Conservation (phyloP, 2,888 invertebrate genomes). For the Caenorhabditis zanzibari region DNA sequence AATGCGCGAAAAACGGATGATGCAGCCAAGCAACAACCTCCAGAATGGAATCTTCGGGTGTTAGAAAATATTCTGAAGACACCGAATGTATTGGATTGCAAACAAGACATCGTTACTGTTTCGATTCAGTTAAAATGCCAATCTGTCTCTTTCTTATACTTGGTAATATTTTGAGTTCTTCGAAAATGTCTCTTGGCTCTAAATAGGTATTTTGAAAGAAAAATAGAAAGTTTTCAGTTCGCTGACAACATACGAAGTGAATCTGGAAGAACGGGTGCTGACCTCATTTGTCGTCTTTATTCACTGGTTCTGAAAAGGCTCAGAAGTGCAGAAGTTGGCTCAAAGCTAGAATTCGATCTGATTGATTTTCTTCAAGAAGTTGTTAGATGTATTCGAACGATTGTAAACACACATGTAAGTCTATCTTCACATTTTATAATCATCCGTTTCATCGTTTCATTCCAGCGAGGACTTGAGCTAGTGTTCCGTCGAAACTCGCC, state of each 20-base stretch:
- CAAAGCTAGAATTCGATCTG: conserved; percentile 51
- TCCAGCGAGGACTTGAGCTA: conserved; percentile 66
- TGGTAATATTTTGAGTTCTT: conserved; percentile 25
- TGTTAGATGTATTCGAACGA: conserved; percentile 67
- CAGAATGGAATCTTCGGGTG: conserved; percentile 32
- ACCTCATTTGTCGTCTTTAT: conserved; percentile 55
- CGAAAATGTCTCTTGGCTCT: too few relatives aligned
- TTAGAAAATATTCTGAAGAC: conserved; percentile 44
- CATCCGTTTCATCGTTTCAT: background rate
- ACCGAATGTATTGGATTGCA: conserved; percentile 54
- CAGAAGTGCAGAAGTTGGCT: conserved; percentile 28
- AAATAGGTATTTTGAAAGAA: too few relatives aligned
- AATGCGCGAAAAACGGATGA: conserved; percentile 54
- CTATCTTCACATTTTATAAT: background rate
- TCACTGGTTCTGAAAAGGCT: conserved; percentile 33
- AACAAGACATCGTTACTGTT: conserved; percentile 55
- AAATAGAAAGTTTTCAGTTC: conserved; percentile 37
- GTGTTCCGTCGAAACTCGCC: conserved; percentile 60
- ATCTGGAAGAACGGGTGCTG: conserved; percentile 50
- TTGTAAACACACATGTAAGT: conserved; percentile 73
- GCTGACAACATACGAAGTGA: conserved; percentile 42
- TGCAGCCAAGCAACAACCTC: conserved; percentile 47
- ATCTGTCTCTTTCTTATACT: conserved; percentile 51
- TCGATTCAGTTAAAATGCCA: conserved; percentile 57
- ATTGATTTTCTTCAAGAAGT: conserved; percentile 67